Evolutionary conservation across 2,797 vertebrate species (phyloP).

Genomic region (Peromyscus aztecus): DNA sequence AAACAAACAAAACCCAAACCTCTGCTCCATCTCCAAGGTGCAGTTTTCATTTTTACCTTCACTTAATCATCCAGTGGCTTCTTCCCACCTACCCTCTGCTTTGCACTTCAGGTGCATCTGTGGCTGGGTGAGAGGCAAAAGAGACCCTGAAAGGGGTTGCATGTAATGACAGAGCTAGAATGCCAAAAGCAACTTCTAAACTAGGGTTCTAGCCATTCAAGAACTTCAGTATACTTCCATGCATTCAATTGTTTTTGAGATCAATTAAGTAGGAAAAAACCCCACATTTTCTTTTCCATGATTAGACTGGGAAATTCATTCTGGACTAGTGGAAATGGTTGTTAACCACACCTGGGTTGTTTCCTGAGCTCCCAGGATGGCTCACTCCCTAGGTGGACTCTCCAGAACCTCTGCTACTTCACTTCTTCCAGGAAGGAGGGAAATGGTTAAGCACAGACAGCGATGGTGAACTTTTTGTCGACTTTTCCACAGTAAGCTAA

Average conservation of each 20-base stretch:
- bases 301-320: constrained; percentile 44
- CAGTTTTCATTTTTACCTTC: neutral
- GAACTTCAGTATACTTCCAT: neutral
- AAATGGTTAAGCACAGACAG: constrained; percentile 65
- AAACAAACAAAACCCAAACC: neutral
- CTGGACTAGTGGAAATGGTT: neutral
- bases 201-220: neutral
- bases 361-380: constrained; percentile 58
- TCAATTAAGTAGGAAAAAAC: neutral
- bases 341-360: neutral
- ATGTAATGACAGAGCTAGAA: neutral
- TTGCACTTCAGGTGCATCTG: neutral
- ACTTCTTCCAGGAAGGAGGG: constrained; percentile 74
- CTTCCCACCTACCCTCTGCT: neutral
- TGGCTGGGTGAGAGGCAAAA: neutral
- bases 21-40: neutral
- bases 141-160: neutral
- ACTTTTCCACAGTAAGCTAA: constrained; percentile 72
- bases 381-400: constrained; percentile 64
- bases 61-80: neutral
- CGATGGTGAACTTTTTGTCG: constrained; percentile 68
- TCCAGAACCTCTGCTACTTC: constrained; percentile 69
- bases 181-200: neutral
- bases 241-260: constrained; percentile 62
- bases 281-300: constrained; percentile 55